Evolutionary conservation across 1,140 invertebrate genomes (phyloP), one percentile per base, ranked within the genome.

Genomic region (Drosophila bifasciata): DNA sequence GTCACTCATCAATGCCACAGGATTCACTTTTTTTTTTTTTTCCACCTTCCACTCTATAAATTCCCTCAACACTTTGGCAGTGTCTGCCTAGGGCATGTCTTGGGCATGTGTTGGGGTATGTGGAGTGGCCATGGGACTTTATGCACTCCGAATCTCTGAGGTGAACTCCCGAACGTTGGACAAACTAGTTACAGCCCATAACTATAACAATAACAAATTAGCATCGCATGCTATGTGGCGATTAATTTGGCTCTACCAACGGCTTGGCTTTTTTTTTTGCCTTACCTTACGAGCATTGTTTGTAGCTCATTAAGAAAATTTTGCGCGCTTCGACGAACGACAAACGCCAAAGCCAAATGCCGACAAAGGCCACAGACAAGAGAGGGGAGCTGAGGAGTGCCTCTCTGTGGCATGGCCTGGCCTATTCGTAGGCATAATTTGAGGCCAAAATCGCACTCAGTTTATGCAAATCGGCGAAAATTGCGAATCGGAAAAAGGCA

Each of bases 291-390:
- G 49, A 76, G 44, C 81, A 80, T 86, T 86, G 76, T 79, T 81
- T 86, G 81, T 63, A 64, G 77, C 81, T 85, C 81, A 85, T 85
- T 85, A 85, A 66, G 81, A 66, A 85, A 83, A 86, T 85, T 72
- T 77, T 86, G 73, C 73, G 72, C 71, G 80, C 80, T 79, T 85
- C 80, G 76, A 63, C 50, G 59, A n/a, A n/a, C 66, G 70, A 67
- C 72, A 52, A 74, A 68, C 62, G 60, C 51, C 58, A 28, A 2
- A 52, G 15, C 9, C n/a, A 15, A 21, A 49, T 59, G 77, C 80
- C 80, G 80, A 85, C 80, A 86, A 85, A 85, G 81, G 70, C 56
- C 32, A 9, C 5, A 25, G 23, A 25, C 5, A 0, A 7, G 23
- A 25, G 32, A 36, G 32, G 11, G 32, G 32, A 36, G 32, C 25